Evolutionary conservation across 2,888 invertebrate genomes (phyloP).

Genomic region (Drepanosiphum platanoidis): DNA sequence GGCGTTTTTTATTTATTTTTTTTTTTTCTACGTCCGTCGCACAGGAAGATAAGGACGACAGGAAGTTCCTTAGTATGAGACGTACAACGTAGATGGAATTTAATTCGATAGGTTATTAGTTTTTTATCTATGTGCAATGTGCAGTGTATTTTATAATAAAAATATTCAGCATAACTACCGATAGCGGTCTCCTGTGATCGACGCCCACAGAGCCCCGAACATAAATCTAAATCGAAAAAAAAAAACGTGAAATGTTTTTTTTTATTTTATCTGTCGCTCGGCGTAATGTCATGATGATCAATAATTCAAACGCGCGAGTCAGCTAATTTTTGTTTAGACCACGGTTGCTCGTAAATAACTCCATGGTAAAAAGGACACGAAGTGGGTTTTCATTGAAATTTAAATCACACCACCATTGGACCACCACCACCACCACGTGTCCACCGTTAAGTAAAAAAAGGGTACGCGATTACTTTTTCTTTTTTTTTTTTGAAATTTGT

Average conservation of each 20-base stretch:
- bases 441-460: conserved; percentile 23
- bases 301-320: conserved; percentile 23
- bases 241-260: conserved; percentile 27
- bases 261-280: conserved; percentile 43
- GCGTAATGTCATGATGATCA: conserved; percentile 45
- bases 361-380: conserved; percentile 2
- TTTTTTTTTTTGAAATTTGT: conserved; percentile 3
- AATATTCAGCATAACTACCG: conserved; percentile 47
- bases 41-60: conserved; percentile 49
- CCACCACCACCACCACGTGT: too few relatives aligned
- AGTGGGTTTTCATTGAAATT: conserved; percentile 39
- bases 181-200: conserved; percentile 56
- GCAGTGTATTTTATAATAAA: conserved; percentile 4
- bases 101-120: conserved; percentile 35
- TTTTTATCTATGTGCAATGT: conserved; percentile 9
- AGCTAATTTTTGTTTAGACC: conserved; percentile 44
- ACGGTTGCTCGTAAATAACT: conserved; percentile 32
- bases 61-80: conserved; percentile 37
- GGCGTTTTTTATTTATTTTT: conserved; percentile 32
- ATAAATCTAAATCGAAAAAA: conserved; percentile 39
- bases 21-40: too few relatives aligned
- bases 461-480: not conserved
- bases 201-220: conserved; percentile 44
- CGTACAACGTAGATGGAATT: conserved; percentile 30
- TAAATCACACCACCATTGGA: conserved; percentile 44